Conservation (phyloP, 1,140 invertebrate species). For the Grapholita molesta region DNA sequence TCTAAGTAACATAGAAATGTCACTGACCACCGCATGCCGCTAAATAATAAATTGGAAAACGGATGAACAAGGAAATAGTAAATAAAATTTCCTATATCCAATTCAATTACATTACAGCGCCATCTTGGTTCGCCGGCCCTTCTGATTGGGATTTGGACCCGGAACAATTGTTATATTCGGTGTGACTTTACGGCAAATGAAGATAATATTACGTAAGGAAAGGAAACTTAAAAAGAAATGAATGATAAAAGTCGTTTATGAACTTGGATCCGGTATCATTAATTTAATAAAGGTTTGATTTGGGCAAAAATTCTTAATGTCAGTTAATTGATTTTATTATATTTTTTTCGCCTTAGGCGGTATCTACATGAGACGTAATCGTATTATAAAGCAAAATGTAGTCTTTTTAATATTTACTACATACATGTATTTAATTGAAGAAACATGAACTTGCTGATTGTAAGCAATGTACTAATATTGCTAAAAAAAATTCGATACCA, state of each 20-base stretch:
- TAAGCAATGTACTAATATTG: no score
- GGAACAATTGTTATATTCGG: background rate
- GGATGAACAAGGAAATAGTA: constrained; percentile 34
- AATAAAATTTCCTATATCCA: constrained; percentile 34
- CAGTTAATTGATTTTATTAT: no score
- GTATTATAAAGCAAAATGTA: no score
- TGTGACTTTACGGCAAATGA: background rate
- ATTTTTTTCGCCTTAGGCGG: no score
- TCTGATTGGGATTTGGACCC: constrained; percentile 14
- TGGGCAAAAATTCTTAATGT: no score
- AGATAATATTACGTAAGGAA: background rate
- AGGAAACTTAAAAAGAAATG: background rate
- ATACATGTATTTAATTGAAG: no score
- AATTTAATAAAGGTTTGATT: no score
- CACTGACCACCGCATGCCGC: constrained; percentile 18
- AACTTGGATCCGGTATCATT: no score
- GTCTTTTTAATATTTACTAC: no score
- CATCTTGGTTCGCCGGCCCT: background rate
- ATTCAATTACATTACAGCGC: constrained; percentile 33
- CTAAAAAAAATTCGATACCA: no score
- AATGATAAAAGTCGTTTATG: background rate
- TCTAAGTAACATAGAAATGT: constrained; percentile 37
- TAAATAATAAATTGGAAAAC: constrained; percentile 37
- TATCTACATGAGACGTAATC: no score
- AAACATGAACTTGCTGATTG: no score